Conservation (phyloP, 2,113 vertebrate species). For the Mesembrinibis cayennensis region DNA sequence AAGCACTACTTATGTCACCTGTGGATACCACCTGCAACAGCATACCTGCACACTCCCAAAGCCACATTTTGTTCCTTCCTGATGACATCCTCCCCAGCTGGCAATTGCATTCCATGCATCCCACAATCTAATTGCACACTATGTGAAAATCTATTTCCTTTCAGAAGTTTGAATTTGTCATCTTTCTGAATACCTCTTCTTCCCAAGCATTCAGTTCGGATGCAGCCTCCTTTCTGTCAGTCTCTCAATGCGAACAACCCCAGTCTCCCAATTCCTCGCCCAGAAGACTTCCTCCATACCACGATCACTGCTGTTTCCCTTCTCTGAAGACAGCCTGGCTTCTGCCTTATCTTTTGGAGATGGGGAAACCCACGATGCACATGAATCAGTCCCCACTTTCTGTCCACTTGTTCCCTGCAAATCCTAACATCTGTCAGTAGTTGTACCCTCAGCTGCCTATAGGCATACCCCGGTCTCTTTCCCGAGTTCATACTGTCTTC, state of each 20-base stretch:
- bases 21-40: neutral
- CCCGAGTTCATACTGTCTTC: neutral
- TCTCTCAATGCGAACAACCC: neutral
- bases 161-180: neutral
- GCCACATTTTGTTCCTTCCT: neutral
- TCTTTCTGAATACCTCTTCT: neutral
- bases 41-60: neutral
- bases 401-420: neutral
- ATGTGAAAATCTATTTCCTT: neutral
- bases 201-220: neutral
- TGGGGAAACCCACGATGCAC: neutral
- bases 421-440: neutral
- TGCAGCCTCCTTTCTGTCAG: neutral
- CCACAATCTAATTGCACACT: neutral
- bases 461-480: neutral
- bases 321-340: neutral
- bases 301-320: neutral
- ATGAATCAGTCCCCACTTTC: neutral
- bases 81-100: neutral
- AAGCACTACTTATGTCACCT: neutral
- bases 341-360: neutral
- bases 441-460: neutral
- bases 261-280: neutral
- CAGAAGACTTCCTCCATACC: neutral
- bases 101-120: neutral